Conservation (phyloP, 1,140 invertebrate species). For the Drosophila subpulchrella region DNA sequence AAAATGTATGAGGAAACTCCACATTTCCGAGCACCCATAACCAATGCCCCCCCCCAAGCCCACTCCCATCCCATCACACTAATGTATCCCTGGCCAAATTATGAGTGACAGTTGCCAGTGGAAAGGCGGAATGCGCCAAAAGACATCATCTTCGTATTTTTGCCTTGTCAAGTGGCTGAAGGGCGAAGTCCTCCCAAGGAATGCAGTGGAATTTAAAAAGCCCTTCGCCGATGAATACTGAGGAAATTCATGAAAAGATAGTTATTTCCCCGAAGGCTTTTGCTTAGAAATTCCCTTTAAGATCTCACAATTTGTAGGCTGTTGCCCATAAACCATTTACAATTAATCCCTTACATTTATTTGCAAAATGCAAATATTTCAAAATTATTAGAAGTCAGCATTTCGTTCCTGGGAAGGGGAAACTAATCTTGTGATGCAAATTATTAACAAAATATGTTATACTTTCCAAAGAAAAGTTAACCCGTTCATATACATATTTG, state of each 20-base stretch:
- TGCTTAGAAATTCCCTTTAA: slow-evolving; percentile 4
- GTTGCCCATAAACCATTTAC: not conserved
- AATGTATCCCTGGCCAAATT: slow-evolving; percentile 74
- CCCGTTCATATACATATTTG: too few species aligned
- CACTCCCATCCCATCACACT: slow-evolving; percentile 42
- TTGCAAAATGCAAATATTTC: too few species aligned
- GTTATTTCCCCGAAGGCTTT: not conserved
- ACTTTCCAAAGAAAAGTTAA: too few species aligned
- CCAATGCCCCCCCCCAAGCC: not conserved
- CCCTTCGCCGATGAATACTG: slow-evolving; percentile 17
- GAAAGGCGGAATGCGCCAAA: slow-evolving; percentile 38
- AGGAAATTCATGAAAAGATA: not conserved
- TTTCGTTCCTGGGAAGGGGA: too few species aligned
- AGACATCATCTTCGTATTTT: slow-evolving; percentile 72
- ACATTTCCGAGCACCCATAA: slow-evolving; percentile 1
- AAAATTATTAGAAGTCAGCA: too few species aligned
- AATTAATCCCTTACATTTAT: too few species aligned
- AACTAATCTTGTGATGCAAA: too few species aligned
- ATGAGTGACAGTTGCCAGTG: slow-evolving; percentile 67
- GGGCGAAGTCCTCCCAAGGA: not conserved
- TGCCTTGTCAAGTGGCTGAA: slow-evolving; percentile 20
- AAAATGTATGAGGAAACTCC: slow-evolving; percentile 69
- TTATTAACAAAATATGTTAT: too few species aligned
- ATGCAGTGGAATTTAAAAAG: slow-evolving; percentile 22
- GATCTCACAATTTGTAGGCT: too few species aligned